Base-by-base conservation (phyloP, 92 coral and sea anemone species). In the Umimayanthus chanpuru region DNA sequence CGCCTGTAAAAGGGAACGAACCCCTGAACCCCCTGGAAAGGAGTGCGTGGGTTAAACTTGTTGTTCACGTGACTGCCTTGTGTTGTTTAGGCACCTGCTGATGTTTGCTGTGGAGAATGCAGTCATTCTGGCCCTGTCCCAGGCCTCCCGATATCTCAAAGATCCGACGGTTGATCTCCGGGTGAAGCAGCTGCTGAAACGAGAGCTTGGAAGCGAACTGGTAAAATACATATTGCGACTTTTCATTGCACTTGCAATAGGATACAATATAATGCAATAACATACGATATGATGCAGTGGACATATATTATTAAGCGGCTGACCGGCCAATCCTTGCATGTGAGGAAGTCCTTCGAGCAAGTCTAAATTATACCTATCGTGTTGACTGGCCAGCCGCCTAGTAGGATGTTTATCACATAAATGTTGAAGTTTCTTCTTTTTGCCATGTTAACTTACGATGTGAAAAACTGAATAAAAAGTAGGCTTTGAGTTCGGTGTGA, bases 201-300 rank as follows among this genome's bases (percentile, higher is more conserved):
- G 99, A 89, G 98, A 95, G 85, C 99, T 97, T 80, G 97, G 97
- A 1, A 97, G 98, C 88, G 99, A 97, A 87, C 92, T 97, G 95
- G 99, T 97, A 87, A 68, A 92, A 82, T 29, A 7, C 21, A 6
- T 36, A 41, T 32, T 56, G n/a, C 14, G 50, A 53, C 49, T 21
- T 77, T 21, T 40, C 12, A 1, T 16, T 21, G 26, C 2, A 77
- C 18, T 21, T 18, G 20, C 66, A 56, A 56, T 16, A 56, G 66
- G 23, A 20, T 20, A 2, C n/a, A 20, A 23, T 20, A 61, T 26
- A 61, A 4, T 18, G 68, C 68, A 23, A 21, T 61, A 61, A 4
- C 68, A 61, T 20, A 3, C 9, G 25, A 61, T 20, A 20, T 6
- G 7, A 21, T 25, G 21, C 7, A 47, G 68, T 61, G 11, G 4